Evolutionary conservation across 2,888 invertebrate genomes (phyloP), one percentile per base, ranked within the genome.

Genomic region (Pimpla rufipes): DNA sequence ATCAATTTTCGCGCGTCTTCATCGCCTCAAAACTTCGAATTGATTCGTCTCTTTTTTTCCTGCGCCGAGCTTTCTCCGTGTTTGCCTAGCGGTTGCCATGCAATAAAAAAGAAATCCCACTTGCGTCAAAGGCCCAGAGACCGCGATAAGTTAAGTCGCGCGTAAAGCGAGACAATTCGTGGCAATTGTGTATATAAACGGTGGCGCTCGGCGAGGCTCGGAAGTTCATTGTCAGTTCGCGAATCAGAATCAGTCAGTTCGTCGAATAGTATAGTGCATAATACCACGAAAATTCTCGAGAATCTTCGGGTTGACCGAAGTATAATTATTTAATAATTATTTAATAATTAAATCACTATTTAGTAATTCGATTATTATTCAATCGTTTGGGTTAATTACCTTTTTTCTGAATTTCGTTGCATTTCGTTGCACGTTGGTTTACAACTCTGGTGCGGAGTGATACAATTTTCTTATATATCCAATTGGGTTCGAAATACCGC

Each of bases 101-200:
- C 35, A 37, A 68, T 68, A 59, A 67, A 67, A n/a, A 68, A 68
- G 8, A 68, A 68, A 68, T 68, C 52, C 73, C 21, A 73, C 52
- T 73, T 77, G 71, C 83, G 79, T 80, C 79, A 83, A 45, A 59
- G 66, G 6, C 29, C 73, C 59, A 35, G 18, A 42, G 3, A 5
- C 16, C 10, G 11, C 37, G 62, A 42, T 59, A 8, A 59, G 45
- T 73, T 73, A 73, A n/a, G n/a, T 73, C 45, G 40, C 47, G 11
- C 11, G 21, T n/a, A 29, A 29, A 5, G 35, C 45, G 59, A 59
- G 45, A 59, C 59, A 35, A 59, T 59, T 73, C 57, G 42, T 59
- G 23, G 59, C 11, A 5, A 35, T 59, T 76, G 71, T 76, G 71
- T 79, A 70, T 55, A 76, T 64, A 52, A 76, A 59, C 59, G 73